Evolutionary conservation across 2,113 vertebrate genomes (phyloP), one percentile per base, ranked within the genome.

Genomic region (Microtus pennsylvanicus): DNA sequence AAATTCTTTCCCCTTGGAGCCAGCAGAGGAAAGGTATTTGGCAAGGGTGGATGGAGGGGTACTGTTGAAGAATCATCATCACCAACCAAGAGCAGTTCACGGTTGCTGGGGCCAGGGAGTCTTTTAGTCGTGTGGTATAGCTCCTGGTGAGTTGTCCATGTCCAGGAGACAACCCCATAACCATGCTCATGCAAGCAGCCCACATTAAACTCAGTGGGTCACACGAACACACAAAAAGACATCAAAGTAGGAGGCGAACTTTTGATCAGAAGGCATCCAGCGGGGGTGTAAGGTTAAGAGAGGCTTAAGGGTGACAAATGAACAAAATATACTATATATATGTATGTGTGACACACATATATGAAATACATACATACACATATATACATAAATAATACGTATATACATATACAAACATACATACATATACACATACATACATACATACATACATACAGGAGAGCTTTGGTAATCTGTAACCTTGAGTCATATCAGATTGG

Each of bases 41-140:
- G 33, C 3, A 33, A 16, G 33, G 4, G 0, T n/a, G n/a, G n/a
- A n/a, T 55, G 35, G 4, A 61, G 30, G 0, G 5, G 50, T 67
- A 63, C 28, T 65, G 26, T 12, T 75, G 42, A 94, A 90, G 2
- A 89, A 52, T 33, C 4, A 7, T 9, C 61, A 86, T 38, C 28
- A 7, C 8, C 12, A 21, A 9, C 61, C 47, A 17, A 42, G 55
- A 45, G 8, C 38, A 33, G 82, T 45, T 65, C 63, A 30, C 19
- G 26, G 4, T 30, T 63, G 24, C 24, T 42, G 16, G 38, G 13
- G 26, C 38, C 58, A 65, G 26, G 38, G 38, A 30, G 8, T 30
- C 38, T 45, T 42, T 45, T 65, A 30, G 26, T 1, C 14, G 6
- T 65, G 14, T 65, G 38, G 24, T 42, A 4, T 65, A 42, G 24